These are phyloP conservation scores for Aethina tumida DNA, from an alignment of 1,140 invertebrate species.

Conservation along the genomic window DNA sequence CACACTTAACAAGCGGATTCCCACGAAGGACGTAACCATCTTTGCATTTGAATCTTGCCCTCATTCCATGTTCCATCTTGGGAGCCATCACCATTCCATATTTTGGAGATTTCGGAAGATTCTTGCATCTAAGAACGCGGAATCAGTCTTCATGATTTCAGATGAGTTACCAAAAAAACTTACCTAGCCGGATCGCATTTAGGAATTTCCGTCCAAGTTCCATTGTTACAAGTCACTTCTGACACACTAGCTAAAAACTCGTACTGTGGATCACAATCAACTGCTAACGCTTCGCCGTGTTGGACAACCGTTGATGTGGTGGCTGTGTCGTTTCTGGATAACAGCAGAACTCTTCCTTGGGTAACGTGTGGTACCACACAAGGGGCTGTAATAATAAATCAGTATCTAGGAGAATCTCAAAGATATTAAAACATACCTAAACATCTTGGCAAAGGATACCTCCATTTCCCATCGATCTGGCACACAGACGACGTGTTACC, in stretches of 20 bases:
- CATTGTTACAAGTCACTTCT: conserved; percentile 82
- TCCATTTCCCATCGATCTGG: conserved; percentile 86
- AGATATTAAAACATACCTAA: conserved; percentile 36
- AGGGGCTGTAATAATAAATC: conserved; percentile 49
- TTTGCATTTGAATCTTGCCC: conserved; percentile 83
- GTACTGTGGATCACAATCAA: conserved; percentile 79
- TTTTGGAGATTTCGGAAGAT: conserved; percentile 74
- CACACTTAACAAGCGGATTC: conserved; percentile 64
- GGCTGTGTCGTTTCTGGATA: conserved; percentile 44
- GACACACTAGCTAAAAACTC: conserved; percentile 70
- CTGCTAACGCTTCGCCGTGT: conserved; percentile 75
- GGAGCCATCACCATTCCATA: conserved; percentile 94
- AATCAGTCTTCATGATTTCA: conserved; percentile 4
- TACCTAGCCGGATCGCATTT: conserved; percentile 33
- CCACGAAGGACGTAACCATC: conserved; percentile 80
- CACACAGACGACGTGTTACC: conserved; percentile 85
- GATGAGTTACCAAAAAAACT: conserved; percentile 6
- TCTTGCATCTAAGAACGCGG: conserved; percentile 58
- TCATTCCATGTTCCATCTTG: conserved; percentile 90
- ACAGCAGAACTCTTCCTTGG: conserved; percentile 63
- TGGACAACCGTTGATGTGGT: conserved; percentile 57
- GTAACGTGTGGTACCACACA: conserved; percentile 83
- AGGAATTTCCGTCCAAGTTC: conserved; percentile 91
- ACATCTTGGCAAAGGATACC: conserved; percentile 82
- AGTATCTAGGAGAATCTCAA: neutral